These are phyloP conservation scores for Neosilurus hyrtlii DNA, from an alignment of 2,797 vertebrate species.

Conservation along the genomic window DNA sequence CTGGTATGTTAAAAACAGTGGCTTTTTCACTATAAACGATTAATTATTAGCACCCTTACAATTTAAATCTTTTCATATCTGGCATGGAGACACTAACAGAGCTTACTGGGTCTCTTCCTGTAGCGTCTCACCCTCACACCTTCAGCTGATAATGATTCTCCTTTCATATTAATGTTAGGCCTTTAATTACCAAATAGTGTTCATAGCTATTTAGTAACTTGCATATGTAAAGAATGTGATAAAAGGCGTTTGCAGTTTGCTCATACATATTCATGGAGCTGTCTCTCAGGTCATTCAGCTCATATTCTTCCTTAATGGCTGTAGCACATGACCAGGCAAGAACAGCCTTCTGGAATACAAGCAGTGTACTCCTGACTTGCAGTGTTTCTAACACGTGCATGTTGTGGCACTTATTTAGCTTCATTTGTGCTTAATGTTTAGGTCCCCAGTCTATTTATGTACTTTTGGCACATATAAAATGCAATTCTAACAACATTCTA, in stretches of 20 bases:
- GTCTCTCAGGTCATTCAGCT: background rate
- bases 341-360: background rate
- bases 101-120: background rate
- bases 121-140: background rate
- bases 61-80: background rate
- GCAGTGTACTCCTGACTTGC: background rate
- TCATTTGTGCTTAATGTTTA: background rate
- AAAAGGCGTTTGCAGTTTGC: background rate
- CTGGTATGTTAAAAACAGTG: background rate
- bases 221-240: background rate
- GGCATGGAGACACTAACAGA: background rate
- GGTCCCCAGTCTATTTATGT: background rate
- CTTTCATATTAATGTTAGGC: constrained; percentile 16
- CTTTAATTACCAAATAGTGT: background rate
- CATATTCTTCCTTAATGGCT: background rate
- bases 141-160: background rate
- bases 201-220: background rate
- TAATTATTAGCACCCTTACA: background rate
- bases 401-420: background rate
- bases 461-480: too few species aligned
- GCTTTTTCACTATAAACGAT: background rate
- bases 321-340: background rate
- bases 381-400: background rate
- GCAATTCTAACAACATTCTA: too few species aligned
- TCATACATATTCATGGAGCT: constrained; percentile 14